Evolutionary conservation across 2,888 invertebrate species (phyloP).

Genomic region (Plutella xylostella): DNA sequence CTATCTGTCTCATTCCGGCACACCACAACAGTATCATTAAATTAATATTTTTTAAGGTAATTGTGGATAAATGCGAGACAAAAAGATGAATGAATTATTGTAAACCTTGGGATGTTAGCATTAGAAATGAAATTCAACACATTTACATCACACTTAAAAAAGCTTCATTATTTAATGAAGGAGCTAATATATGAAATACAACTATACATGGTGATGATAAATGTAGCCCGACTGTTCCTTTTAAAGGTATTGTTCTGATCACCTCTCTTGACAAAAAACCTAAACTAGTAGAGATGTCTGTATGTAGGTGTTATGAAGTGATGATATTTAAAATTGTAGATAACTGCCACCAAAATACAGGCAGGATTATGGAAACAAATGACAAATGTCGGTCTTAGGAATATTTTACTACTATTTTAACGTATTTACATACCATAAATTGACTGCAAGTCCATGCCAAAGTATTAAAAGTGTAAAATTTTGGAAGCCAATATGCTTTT

Average conservation of each 20-base stretch:
- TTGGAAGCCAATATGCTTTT: background rate
- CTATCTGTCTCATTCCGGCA: background rate
- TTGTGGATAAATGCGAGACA: constrained; percentile 5
- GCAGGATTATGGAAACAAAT: no score
- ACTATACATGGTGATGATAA: background rate
- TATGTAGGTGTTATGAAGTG: no score
- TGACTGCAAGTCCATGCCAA: background rate
- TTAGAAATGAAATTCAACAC: background rate
- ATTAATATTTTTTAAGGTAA: background rate
- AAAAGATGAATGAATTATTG: background rate
- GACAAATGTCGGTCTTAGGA: no score
- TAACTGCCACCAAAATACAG: background rate
- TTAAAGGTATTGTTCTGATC: background rate
- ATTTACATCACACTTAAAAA: constrained; percentile 2
- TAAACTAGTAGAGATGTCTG: background rate
- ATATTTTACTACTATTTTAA: background rate
- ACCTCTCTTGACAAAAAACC: background rate
- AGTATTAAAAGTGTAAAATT: background rate
- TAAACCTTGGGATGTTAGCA: constrained; percentile 2
- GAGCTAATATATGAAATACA: constrained; percentile 3
- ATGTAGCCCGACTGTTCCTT: background rate
- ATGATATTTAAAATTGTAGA: no score
- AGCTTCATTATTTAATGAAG: constrained; percentile 7
- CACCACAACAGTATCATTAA: constrained; percentile 1
- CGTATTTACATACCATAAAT: constrained; percentile 2